Percentiles rank a stretch among this genome's conserved stretches.
phyloP scores from a whole-genome alignment of 2,797 vertebrate species.

The Crenichthys baileyi region DNA sequence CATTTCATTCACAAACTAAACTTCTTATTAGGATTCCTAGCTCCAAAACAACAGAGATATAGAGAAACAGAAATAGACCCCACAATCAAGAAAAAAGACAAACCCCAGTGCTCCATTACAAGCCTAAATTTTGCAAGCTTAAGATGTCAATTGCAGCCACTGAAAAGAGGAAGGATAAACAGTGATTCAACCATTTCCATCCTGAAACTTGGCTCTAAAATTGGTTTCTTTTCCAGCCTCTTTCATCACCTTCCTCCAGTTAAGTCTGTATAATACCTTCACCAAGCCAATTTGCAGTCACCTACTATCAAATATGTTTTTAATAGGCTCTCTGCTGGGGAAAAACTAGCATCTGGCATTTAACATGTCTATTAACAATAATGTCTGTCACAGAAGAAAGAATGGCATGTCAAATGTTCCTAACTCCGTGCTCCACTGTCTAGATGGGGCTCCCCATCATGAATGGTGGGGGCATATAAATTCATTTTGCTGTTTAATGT shows the following conservation, averaged over 20 bases:
- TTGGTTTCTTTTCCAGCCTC: constrained; percentile 48
- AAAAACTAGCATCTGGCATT: background rate
- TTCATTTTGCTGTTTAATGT: constrained; percentile 55
- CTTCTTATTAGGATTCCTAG: background rate
- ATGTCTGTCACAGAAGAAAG: constrained; percentile 6
- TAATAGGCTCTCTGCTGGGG: background rate
- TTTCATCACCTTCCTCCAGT: constrained; percentile 58
- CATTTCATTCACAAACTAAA: background rate
- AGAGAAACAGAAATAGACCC: background rate
- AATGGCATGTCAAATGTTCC: constrained; percentile 28
- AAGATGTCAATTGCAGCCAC: constrained; percentile 22
- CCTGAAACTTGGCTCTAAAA: constrained; percentile 64
- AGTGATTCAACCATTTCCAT: constrained; percentile 73
- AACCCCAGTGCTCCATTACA: constrained; percentile 10
- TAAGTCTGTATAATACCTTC: constrained; percentile 22
- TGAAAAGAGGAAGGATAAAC: constrained; percentile 73
- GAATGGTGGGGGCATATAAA: constrained; percentile 43
- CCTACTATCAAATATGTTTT: background rate
- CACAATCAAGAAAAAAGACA: constrained; percentile 15
- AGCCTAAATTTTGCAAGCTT: constrained; percentile 25
- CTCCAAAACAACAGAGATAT: background rate
- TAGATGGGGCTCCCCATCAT: constrained; percentile 1
- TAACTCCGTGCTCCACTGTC: constrained; percentile 12
- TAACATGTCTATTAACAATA: constrained; percentile 10
- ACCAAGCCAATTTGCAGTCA: constrained; percentile 7